Percentiles rank a stretch among this genome's conserved stretches.
Evolutionary conservation across 2,797 vertebrate species (phyloP).

Genomic region (Trachops cirrhosus): DNA sequence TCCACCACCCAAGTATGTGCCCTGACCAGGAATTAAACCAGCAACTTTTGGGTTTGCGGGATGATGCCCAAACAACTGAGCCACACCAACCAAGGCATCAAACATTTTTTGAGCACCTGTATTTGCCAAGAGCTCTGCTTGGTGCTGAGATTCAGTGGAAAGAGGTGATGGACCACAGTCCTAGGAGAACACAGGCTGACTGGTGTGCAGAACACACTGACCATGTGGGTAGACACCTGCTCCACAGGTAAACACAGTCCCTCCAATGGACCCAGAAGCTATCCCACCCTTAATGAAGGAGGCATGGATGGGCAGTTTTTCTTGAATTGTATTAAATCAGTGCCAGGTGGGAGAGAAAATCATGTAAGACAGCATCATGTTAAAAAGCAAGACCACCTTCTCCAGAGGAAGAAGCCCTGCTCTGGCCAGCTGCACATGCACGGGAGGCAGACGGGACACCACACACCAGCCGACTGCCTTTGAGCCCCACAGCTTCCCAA

Average conservation of each 20-base stretch:
- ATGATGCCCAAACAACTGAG: too few species aligned
- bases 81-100: too few species aligned
- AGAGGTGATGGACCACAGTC: background rate
- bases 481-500: background rate
- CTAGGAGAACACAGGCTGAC: fast-evolving
- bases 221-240: background rate
- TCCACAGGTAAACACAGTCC: too few species aligned
- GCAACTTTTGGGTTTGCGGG: too few species aligned
- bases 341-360: background rate
- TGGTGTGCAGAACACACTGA: background rate
- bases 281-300: background rate
- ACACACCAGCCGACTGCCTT: fast-evolving
- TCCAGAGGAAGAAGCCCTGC: background rate
- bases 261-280: fast-evolving
- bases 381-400: background rate
- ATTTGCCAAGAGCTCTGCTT: background rate
- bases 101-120: background rate
- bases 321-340: background rate
- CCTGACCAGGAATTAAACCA: too few species aligned
- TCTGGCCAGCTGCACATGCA: background rate
- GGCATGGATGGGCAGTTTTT: background rate
- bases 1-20: too few species aligned
- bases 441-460: background rate
- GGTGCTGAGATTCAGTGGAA: background rate
- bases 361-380: fast-evolving